phyloP scores from a whole-genome alignment of 2,888 invertebrate genomes.

The Hyles lineata region DNA sequence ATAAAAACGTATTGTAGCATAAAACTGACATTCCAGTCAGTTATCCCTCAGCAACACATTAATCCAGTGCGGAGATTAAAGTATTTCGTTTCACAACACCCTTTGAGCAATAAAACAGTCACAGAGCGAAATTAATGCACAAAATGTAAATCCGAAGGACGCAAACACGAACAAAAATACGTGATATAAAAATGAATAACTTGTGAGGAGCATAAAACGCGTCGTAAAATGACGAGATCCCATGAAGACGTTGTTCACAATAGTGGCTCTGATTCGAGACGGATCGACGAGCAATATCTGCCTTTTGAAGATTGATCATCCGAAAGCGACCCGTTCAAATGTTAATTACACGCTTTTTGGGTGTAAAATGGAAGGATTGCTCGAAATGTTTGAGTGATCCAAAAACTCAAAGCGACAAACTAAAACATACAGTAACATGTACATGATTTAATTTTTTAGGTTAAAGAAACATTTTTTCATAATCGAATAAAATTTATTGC shows the following conservation, averaged over 20 bases:
- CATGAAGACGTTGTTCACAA: slow-evolving; percentile 11
- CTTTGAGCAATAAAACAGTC: slow-evolving; percentile 15
- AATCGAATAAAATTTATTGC: too few relatives aligned
- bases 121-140: neutral
- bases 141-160: neutral
- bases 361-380: slow-evolving; percentile 3
- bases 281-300: slow-evolving; percentile 17
- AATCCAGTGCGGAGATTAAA: slow-evolving; percentile 1
- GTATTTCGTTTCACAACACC: slow-evolving; percentile 5
- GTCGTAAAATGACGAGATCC: neutral
- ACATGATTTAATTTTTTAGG: too few relatives aligned
- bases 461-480: too few relatives aligned
- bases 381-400: neutral
- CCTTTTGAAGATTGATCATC: slow-evolving; percentile 23
- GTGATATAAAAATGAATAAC: neutral
- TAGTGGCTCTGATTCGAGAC: slow-evolving; percentile 12
- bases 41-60: neutral
- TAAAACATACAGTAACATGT: too few relatives aligned
- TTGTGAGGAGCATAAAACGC: neutral
- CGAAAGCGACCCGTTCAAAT: slow-evolving; percentile 12
- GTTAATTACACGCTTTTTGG: neutral
- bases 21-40: neutral
- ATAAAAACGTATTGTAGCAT: neutral
- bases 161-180: neutral
- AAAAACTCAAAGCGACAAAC: too few relatives aligned